Percentiles rank a stretch among this genome's conserved stretches.
Conservation (phyloP, 1,140 invertebrate genomes). For the Lordiphosa mommai region DNA sequence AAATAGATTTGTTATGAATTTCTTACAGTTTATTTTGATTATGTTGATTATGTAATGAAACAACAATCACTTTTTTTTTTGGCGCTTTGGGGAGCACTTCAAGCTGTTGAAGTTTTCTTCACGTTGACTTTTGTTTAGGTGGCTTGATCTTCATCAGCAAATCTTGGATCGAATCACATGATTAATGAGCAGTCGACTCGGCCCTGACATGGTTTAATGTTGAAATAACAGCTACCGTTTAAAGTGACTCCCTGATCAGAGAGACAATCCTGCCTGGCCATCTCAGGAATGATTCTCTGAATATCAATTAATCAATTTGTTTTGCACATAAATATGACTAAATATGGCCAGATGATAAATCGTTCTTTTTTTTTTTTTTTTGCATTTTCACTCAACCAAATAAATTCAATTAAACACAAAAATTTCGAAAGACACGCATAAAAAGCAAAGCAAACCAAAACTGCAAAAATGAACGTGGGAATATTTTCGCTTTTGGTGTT, state of each 20-base stretch:
- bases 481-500: constrained; percentile 53
- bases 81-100: constrained; percentile 35
- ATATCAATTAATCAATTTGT: constrained; percentile 72
- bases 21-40: constrained; percentile 12
- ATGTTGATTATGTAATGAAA: constrained; percentile 35
- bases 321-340: constrained; percentile 69
- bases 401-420: constrained; percentile 62
- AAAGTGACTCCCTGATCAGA: neutral
- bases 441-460: constrained; percentile 16
- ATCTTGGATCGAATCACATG: constrained; percentile 2
- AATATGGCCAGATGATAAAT: constrained; percentile 72
- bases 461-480: constrained; percentile 59
- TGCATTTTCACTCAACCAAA: constrained; percentile 56
- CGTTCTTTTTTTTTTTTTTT: constrained; percentile 26
- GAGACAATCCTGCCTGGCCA: constrained; percentile 28
- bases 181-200: constrained; percentile 12
- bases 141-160: constrained; percentile 5
- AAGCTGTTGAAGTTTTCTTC: constrained; percentile 12
- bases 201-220: constrained; percentile 37
- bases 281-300: neutral
- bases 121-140: neutral
- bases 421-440: constrained; percentile 46
- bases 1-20: neutral
- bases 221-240: constrained; percentile 31
- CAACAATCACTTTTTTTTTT: constrained; percentile 45